These are phyloP conservation scores for Clivina fossor DNA, from an alignment of 2,888 invertebrate species.

Conservation along the genomic window DNA sequence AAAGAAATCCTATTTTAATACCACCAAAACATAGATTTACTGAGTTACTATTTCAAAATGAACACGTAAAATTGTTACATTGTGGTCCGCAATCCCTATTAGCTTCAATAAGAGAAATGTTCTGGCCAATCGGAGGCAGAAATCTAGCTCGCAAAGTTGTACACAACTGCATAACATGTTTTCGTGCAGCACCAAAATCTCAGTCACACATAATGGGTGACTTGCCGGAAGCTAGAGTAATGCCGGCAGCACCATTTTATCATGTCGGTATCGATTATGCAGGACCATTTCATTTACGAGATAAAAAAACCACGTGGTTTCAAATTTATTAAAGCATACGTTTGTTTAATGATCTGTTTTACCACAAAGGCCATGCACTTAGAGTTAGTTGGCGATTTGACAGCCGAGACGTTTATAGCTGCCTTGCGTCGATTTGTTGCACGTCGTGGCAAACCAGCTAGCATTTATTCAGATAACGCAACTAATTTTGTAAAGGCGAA, in stretches of 20 bases:
- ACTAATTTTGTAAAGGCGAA: no score
- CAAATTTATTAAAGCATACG: no score
- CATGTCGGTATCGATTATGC: slow-evolving; percentile 33
- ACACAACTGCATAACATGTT: slow-evolving; percentile 29
- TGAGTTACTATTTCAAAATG: slow-evolving; percentile 1
- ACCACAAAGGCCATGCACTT: no score
- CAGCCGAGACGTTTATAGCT: no score
- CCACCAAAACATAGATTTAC: neutral
- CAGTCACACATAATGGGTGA: slow-evolving; percentile 38
- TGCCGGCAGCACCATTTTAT: slow-evolving; percentile 12
- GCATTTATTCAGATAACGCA: no score
- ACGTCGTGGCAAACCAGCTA: no score
- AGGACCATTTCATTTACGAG: no score
- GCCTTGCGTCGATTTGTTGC: no score
- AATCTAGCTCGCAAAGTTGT: slow-evolving; percentile 20
- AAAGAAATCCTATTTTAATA: neutral
- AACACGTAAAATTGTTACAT: slow-evolving; percentile 18
- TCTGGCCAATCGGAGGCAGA: slow-evolving; percentile 36
- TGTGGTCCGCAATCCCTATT: slow-evolving; percentile 18
- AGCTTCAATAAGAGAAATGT: slow-evolving; percentile 18
- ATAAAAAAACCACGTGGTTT: no score
- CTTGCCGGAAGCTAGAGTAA: slow-evolving; percentile 33
- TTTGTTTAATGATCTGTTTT: no score
- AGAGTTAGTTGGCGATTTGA: no score
- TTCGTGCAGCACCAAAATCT: neutral